Evolutionary conservation across 2,888 invertebrate genomes (phyloP), one percentile per base, ranked within the genome.

Genomic region (Lomographa bimaculata): DNA sequence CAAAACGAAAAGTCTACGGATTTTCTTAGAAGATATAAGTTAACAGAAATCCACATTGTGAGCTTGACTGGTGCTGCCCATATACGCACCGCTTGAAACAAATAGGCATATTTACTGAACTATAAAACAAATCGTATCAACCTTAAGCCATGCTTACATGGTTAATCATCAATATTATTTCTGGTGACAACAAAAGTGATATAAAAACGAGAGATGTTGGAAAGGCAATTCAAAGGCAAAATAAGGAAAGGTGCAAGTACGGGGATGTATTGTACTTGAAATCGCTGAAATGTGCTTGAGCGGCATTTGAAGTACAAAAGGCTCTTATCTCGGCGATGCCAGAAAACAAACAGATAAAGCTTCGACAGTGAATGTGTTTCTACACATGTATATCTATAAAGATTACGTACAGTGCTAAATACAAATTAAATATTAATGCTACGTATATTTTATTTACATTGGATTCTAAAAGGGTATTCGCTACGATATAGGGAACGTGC

Each of bases 271-370:
- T 67, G 62, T 61, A 54, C 64, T 63, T 49, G 55, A 59, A 57
- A 63, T 34, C 60, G 62, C 64, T 51, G 60, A 57, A 46, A 62
- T 60, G 72, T 71, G 68, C 64, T 68, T 68, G 70, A 72, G 63
- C 66, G 17, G 18, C 50, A 51, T 57, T 48, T 57, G 60, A 66
- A 67, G 66, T 71, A 47, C 33, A 41, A 69, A 69, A 68, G 73
- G 79, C 72, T 71, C 62, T 63, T 57, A 68, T 71, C 68, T 74
- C 82, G 84, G 85, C 84, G 77, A 86, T 89, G 86, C 85, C 87
- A 89, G 89, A 90, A 89, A 90, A 90, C 85, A 89, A 89, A 87
- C 87, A 87, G 86, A 84, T 87, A 86, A 89, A 89, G 87, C 86
- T 83, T 78, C 61, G 45, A 75, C 68, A 67, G 62, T 68, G 61